Base-by-base conservation (phyloP, 2,113 vertebrate genomes). In the Upupa epops region DNA sequence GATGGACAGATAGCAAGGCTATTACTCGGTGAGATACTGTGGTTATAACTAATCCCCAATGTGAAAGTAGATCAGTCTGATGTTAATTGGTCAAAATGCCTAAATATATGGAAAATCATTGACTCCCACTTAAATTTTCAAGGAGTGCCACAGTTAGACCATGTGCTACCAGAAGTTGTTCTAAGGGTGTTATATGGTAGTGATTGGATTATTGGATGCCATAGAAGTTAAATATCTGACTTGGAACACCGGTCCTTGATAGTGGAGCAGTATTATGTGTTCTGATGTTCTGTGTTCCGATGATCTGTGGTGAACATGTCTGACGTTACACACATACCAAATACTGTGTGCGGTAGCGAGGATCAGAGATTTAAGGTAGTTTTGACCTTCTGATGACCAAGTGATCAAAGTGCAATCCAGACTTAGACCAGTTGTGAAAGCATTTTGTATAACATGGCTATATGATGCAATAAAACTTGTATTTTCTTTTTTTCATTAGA, bases 1-100 rank as follows among this genome's bases (percentile, higher is more conserved):
- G 88, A 92, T 93, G 88, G 81, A 86, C 76, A 96, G 71, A 95
- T 86, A 96, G 83, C 86, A 96, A 87, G 91, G 79, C 90, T 95
- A 84, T 84, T 95, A 78, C 71, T 96, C 83, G 60, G 75, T 95
- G 71, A 93, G 69, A 95, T 92, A 48, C 84, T 88, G 83, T 85
- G 73, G 72, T 94, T 97, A 56, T 88, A 95, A 91, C 78, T 96
- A 71, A 94, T 96, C 63, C 45, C 34, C 34, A 90, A 3, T 65
- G 93, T 90, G 90, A 83, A 88, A 58, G 65, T 68, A 64, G 52
- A 75, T 61, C 19, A 6, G 10, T 54, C 81, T 94, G 73, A 91
- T 94, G 69, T 89, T 96, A 84, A 88, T 86, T 95, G 86, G 49
- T 94, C 45, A 79, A 55, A 93, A 59, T 91, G n/a, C 78, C 95